These are phyloP conservation scores for Mormoops blainvillei DNA, from an alignment of 2,113 vertebrate species.

Conservation along the genomic window DNA sequence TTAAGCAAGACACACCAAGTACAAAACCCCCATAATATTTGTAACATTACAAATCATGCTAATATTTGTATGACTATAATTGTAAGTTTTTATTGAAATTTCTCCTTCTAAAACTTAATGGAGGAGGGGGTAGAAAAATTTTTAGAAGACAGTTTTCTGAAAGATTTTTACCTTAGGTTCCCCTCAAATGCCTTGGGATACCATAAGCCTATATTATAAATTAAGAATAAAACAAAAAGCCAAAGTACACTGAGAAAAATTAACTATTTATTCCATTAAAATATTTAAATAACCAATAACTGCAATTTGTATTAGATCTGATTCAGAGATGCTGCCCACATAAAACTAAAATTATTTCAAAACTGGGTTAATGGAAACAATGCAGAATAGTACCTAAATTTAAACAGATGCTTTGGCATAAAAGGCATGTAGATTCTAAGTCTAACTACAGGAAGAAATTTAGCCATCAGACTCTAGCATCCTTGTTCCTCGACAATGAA, in stretches of 20 bases:
- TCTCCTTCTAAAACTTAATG: not conserved
- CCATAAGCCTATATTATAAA: not conserved
- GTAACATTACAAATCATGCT: not conserved
- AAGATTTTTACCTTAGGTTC: not conserved
- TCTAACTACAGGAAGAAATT: not conserved
- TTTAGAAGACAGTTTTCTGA: not conserved
- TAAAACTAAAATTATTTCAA: not conserved
- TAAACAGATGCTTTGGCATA: not conserved
- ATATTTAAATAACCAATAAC: not conserved
- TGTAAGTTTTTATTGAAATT: not conserved
- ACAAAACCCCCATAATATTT: not conserved
- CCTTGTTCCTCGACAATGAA: not conserved
- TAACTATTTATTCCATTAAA: not conserved
- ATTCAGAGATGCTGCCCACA: not conserved
- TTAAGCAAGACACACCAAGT: not conserved
- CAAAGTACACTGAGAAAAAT: not conserved
- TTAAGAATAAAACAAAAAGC: not conserved
- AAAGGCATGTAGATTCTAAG: not conserved
- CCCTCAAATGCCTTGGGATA: not conserved
- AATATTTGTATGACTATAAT: not conserved
- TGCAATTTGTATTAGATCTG: not conserved
- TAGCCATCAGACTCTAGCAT: not conserved
- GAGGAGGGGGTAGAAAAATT: not conserved
- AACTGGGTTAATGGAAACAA: not conserved
- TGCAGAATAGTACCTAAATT: not conserved